Conservation (phyloP, 2,113 vertebrate species). For the Zootoca vivipara region DNA sequence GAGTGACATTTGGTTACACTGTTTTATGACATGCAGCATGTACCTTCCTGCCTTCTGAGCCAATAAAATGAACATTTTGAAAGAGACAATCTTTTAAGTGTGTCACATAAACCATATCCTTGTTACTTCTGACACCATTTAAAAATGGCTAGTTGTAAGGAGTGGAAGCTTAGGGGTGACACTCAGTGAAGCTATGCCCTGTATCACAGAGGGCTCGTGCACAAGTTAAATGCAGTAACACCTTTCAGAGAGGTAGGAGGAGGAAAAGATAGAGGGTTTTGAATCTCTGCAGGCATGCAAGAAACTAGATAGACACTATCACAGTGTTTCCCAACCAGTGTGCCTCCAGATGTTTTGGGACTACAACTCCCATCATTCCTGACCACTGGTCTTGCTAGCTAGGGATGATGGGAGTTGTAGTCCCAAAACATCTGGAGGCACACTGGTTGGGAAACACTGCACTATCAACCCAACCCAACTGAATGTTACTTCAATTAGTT, state of each 20-base stretch:
- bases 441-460: too few species aligned
- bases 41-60: slow-evolving; percentile 5
- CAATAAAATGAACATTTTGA: slow-evolving; percentile 56
- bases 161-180: background rate
- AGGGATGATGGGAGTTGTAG: too few species aligned
- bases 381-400: too few species aligned
- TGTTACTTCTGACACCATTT: slow-evolving; percentile 28
- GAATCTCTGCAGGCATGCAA: background rate
- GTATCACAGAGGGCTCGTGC: background rate
- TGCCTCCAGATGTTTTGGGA: too few species aligned
- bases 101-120: background rate
- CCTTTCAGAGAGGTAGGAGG: background rate
- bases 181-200: background rate
- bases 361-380: too few species aligned
- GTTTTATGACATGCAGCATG: slow-evolving; percentile 50
- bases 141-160: background rate
- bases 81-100: slow-evolving; percentile 49
- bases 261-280: background rate
- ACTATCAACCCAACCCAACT: background rate
- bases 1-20: slow-evolving; percentile 57
- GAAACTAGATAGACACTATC: background rate
- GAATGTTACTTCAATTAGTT: background rate
- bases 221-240: background rate
- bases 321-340: too few species aligned
- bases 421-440: too few species aligned